Base-by-base conservation (phyloP, 2,113 vertebrate genomes). In the Thinocorus orbignyianus region DNA sequence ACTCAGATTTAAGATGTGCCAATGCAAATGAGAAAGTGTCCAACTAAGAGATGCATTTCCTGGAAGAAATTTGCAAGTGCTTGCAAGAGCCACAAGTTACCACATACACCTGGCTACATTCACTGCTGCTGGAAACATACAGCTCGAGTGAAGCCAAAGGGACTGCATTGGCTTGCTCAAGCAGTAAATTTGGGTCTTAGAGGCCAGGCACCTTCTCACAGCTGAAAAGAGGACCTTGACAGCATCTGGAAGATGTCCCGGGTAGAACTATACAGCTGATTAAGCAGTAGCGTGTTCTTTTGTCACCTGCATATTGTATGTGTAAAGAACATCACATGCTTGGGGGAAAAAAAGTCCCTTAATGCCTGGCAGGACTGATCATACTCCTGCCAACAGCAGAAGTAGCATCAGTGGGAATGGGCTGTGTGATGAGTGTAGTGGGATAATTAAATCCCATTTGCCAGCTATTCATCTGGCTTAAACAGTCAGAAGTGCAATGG, bases 1-100 rank as follows among this genome's bases (percentile, higher is more conserved):
- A 71, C 52, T 88, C 65, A 81, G 49, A 85, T 94, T 94, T 95
- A 92, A 97, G 97, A 81, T 46, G 62, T 86, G 74, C 55, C 11
- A 6, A 87, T 57, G 88, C 60, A 84, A 97, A 97, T 37, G 17
- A 96, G 86, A 69, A 90, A 77, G 66, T 64, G 48, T 90, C 81
- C 51, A 79, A 26, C 54, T 84, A 81, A 81, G n/a, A 44, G 42
- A 55, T 80, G 37, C 46, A n/a, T 91, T 91, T 78, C 79, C 69
- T 81, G 71, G 68, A 33, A 88, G 74, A 88, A 92, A 93, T 58
- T 57, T 66, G 33, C 26, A 86, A 51, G 33, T 55, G 37, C 66
- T 69, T 70, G 81, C 55, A 77, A 83, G 37, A 74, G 20, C 35
- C 55, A 12, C 12, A 22, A n/a, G 76, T 92, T 86, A 48, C 85